These are phyloP conservation scores for Dromas ardeola DNA, from an alignment of 2,113 vertebrate genomes.

Conservation along the genomic window DNA sequence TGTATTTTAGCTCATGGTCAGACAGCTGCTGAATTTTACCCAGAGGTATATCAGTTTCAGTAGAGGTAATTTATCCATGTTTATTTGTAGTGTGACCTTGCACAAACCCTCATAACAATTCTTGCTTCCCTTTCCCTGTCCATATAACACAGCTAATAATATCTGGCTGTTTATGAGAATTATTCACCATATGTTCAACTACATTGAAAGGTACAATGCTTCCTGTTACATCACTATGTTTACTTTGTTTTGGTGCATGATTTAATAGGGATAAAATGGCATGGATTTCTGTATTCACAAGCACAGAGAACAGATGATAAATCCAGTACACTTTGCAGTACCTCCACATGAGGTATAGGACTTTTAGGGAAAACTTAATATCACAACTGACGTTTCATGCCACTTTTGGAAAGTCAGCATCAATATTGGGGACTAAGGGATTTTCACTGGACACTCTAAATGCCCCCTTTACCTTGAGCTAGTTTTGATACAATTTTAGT, in stretches of 20 bases:
- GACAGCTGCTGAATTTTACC: conserved; percentile 5
- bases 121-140: not conserved
- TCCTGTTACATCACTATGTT: not conserved
- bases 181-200: not conserved
- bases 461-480: not conserved
- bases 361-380: not conserved
- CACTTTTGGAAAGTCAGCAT: not conserved
- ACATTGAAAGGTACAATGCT: not conserved
- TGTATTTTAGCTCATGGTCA: not conserved
- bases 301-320: not conserved
- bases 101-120: not conserved
- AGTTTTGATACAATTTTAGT: not conserved
- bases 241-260: not conserved
- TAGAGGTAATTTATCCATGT: not conserved
- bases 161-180: not conserved
- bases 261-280: not conserved
- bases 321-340: not conserved
- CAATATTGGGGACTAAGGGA: not conserved
- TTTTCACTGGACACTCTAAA: not conserved
- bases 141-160: not conserved
- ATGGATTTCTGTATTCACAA: not conserved
- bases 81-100: not conserved
- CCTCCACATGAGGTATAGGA: not conserved
- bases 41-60: not conserved
- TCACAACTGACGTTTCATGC: not conserved